phyloP scores from a whole-genome alignment of 1,140 invertebrate species.

The Drosophila sproati region DNA sequence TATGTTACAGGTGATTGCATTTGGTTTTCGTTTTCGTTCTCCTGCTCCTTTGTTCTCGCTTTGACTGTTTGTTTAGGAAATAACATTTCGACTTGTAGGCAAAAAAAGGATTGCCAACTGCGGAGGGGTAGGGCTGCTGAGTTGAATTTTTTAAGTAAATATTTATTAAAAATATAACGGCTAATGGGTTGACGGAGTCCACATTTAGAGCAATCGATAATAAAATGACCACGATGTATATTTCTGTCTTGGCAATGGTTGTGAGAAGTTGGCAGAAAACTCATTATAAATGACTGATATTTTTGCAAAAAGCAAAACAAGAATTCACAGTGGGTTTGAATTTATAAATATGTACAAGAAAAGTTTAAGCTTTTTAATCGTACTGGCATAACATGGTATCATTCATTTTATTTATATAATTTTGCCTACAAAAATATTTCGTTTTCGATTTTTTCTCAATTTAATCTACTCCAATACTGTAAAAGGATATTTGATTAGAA shows the following conservation, averaged over 20 bases:
- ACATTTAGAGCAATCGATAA: conserved; percentile 11
- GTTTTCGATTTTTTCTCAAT: too few relatives aligned
- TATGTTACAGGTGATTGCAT: conserved; percentile 80
- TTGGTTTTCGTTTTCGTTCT: conserved; percentile 39
- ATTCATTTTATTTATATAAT: too few relatives aligned
- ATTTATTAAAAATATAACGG: conserved; percentile 50
- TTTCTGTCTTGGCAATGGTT: background rate
- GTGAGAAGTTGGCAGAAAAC: background rate
- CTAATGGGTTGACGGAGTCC: conserved; percentile 16
- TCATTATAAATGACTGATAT: background rate
- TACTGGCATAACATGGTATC: too few relatives aligned
- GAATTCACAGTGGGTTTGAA: too few relatives aligned
- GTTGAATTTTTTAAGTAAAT: conserved; percentile 44
- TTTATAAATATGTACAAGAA: too few relatives aligned
- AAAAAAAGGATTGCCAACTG: conserved; percentile 17
- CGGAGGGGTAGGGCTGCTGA: conserved; percentile 6
- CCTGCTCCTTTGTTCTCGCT: conserved; percentile 12
- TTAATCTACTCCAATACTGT: too few relatives aligned
- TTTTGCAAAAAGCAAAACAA: background rate
- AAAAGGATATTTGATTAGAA: too few relatives aligned
- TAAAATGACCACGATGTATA: background rate
- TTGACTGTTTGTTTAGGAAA: conserved; percentile 70
- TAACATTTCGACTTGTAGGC: conserved; percentile 58
- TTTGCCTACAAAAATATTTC: too few relatives aligned
- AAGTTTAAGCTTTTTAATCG: too few relatives aligned